phyloP scores from a whole-genome alignment of 2,797 vertebrate genomes.

The Bucorvus abyssinicus region DNA sequence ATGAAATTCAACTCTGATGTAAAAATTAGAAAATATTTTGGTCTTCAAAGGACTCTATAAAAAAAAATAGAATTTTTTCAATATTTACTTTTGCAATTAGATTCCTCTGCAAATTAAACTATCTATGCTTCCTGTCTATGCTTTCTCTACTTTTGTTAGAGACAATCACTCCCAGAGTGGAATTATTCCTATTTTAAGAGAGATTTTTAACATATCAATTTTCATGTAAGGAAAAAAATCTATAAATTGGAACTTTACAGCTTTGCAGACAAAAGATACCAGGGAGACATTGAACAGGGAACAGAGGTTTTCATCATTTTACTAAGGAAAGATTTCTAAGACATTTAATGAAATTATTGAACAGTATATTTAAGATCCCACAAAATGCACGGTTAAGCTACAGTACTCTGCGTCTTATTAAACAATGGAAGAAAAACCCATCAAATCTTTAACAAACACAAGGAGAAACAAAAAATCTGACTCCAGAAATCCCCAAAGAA shows the following conservation, averaged over 20 bases:
- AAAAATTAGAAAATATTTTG: not conserved
- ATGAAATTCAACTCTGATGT: not conserved
- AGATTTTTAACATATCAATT: not conserved
- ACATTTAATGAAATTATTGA: not conserved
- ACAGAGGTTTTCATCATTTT: not conserved
- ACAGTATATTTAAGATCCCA: not conserved
- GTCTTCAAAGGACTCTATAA: not conserved
- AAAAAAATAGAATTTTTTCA: not conserved
- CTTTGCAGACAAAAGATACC: not conserved
- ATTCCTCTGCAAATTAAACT: not conserved
- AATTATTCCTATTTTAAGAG: not conserved
- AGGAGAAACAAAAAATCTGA: not conserved
- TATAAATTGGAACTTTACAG: not conserved
- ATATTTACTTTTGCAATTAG: not conserved
- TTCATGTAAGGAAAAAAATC: not conserved
- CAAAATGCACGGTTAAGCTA: not conserved
- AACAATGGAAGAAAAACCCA: not conserved
- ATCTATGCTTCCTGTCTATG: not conserved
- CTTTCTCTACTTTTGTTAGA: not conserved
- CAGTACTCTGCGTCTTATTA: not conserved
- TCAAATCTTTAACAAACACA: not conserved
- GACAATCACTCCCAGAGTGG: not conserved
- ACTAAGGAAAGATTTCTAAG: not conserved
- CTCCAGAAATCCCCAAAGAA: not conserved
- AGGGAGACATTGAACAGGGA: not conserved